Evolutionary conservation across 2,888 invertebrate species (phyloP), one percentile per base, ranked within the genome.

Genomic region (Antheraea yamamai): DNA sequence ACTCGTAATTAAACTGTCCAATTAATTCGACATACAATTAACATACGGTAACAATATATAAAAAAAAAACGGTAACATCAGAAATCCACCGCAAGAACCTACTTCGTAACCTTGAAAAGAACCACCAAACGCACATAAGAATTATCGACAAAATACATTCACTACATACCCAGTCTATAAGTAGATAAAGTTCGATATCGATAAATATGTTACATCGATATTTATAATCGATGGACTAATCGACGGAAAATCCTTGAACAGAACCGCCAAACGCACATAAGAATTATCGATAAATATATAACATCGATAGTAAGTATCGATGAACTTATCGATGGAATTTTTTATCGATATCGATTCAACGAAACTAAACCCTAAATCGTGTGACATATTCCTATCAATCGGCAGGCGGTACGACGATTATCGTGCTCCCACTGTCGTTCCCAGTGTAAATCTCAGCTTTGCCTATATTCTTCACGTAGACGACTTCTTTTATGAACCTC

Each of bases 351-450:
- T 14, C 61, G 61, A 73, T 73, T 52, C 39, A 18, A 35, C 55
- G 55, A 58, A 14, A 2, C 18, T 58, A 30, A 73, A 18, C 12
- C 26, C 51, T 73, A 52, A 66, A 30, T 26, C 55, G 35, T 23
- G 30, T 51, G 30, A 73, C 47, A 7, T 2, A 12, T 26, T 10
- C 20, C 12, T 20, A 30, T 94, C 94, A 95, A 85, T 94, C 94
- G 0, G 94, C 92, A 4, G 94, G 94, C 8, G 94, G 94, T 7
- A 95, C 89, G 0, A 93, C 86, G 7, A 95, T 94, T 2, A 95
- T 94, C 0, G 95, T 95, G 80, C 94, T 94, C 0, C 94, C 94
- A 61, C 92, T 91, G n/a, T 93, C 89, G 16, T 90, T 92, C 0
- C 88, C 89, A 0, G 89, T 83, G 73, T 93, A 92, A 30, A 94